phyloP scores from a whole-genome alignment of 2,797 vertebrate species.

The Hypotaenidia philippensis region DNA sequence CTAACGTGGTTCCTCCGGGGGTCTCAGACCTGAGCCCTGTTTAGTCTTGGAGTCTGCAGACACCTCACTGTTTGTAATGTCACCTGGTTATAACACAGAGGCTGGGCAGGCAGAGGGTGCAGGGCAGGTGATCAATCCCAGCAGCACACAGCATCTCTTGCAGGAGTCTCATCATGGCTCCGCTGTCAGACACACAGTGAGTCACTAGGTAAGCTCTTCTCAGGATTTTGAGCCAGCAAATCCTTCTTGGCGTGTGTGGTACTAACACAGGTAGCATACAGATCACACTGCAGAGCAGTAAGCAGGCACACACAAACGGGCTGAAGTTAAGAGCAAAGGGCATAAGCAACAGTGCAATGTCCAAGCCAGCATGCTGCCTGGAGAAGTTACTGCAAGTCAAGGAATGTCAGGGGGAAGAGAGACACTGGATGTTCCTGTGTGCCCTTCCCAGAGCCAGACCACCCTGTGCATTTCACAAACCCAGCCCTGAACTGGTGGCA shows the following conservation, averaged over 20 bases:
- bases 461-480: accelerated
- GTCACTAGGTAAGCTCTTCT: neutral
- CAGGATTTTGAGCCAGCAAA: neutral
- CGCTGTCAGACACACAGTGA: neutral
- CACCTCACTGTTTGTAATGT: neutral
- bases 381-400: neutral
- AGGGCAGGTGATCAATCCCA: neutral
- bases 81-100: neutral
- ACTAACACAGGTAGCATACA: neutral
- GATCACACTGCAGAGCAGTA: accelerated
- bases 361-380: neutral
- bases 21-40: neutral
- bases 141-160: neutral
- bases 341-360: neutral
- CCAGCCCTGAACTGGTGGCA: neutral
- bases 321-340: neutral
- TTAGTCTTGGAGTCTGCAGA: accelerated
- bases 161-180: neutral
- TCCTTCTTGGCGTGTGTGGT: accelerated
- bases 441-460: neutral
- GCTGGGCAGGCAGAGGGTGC: neutral
- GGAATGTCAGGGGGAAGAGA: accelerated
- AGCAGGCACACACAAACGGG: neutral
- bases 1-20: neutral
- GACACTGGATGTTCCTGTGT: accelerated